Percentiles rank a stretch among this genome's conserved stretches.
Conservation (phyloP, 2,113 vertebrate genomes). For the Arenaria interpres region DNA sequence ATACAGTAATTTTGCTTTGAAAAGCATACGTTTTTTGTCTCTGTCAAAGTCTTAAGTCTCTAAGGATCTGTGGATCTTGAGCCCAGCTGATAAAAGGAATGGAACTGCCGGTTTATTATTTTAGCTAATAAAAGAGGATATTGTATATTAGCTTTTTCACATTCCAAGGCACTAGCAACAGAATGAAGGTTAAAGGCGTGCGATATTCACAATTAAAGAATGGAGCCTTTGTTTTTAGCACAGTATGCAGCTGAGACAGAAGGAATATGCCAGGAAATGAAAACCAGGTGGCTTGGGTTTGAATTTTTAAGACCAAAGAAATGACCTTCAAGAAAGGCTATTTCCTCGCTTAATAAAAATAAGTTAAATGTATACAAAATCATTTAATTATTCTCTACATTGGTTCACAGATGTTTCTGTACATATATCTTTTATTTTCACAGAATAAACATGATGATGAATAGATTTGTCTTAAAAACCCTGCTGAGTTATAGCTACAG, state of each 20-base stretch:
- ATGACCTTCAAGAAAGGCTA: conserved; percentile 11
- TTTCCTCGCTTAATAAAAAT: conserved; percentile 24
- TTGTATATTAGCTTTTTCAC: conserved; percentile 58
- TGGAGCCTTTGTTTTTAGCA: conserved; percentile 52
- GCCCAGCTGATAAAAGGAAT: conserved; percentile 36
- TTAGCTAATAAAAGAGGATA: conserved; percentile 47
- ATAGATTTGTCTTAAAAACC: background rate
- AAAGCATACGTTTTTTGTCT: background rate
- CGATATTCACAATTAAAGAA: conserved; percentile 53
- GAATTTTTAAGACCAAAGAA: conserved; percentile 40
- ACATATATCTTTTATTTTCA: background rate
- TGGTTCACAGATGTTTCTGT: background rate
- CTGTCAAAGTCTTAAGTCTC: background rate
- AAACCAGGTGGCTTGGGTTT: conserved; percentile 57
- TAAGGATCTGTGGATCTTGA: background rate
- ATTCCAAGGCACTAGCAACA: conserved; percentile 25
- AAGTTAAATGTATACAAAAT: background rate
- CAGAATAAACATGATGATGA: background rate
- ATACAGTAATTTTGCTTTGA: background rate
- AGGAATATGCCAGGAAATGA: conserved; percentile 65
- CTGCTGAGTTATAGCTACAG: background rate
- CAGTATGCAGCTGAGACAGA: background rate
- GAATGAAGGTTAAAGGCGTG: background rate
- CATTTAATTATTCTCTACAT: background rate
- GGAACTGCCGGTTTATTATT: conserved; percentile 33